Percentiles rank a stretch among this genome's conserved stretches.
Conservation (phyloP, 2,888 invertebrate species). For the Nycteola revayana region DNA sequence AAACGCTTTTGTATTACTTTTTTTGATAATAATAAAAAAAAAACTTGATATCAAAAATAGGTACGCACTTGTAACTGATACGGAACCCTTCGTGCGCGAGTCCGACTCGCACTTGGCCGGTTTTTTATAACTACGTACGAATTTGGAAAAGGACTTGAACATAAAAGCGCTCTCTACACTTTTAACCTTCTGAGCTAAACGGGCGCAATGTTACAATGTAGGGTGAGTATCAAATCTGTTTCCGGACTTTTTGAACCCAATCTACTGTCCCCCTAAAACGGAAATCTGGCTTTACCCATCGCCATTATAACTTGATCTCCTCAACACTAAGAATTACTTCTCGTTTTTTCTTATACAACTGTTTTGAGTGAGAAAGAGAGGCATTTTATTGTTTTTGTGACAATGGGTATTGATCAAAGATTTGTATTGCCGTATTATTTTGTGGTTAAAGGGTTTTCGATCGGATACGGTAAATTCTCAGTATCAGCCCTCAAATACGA, state of each 20-base stretch:
- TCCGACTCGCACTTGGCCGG: too few relatives aligned
- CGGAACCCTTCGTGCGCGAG: too few relatives aligned
- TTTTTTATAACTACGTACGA: too few relatives aligned
- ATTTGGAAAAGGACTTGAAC: too few relatives aligned
- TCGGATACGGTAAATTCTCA: constrained; percentile 28
- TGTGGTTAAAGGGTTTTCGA: constrained; percentile 28
- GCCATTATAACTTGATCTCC: constrained; percentile 36
- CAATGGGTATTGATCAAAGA: constrained; percentile 44
- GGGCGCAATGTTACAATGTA: constrained; percentile 61
- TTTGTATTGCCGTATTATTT: constrained; percentile 37
- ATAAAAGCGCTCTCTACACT: constrained; percentile 37
- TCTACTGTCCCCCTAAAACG: constrained; percentile 57
- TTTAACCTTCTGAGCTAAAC: constrained; percentile 40
- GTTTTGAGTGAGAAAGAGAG: constrained; percentile 8
- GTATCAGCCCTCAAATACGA: constrained; percentile 14
- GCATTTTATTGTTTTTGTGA: constrained; percentile 26
- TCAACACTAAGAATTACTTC: background rate
- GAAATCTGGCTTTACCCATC: constrained; percentile 45
- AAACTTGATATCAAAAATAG: too few relatives aligned
- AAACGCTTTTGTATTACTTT: too few relatives aligned
- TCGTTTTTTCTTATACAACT: background rate
- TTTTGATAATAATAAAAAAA: too few relatives aligned
- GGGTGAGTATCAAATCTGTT: constrained; percentile 66
- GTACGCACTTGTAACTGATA: too few relatives aligned
- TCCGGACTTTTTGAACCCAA: constrained; percentile 60